Evolutionary conservation across 2,113 vertebrate species (phyloP).

Genomic region (Phaethornis superciliosus): DNA sequence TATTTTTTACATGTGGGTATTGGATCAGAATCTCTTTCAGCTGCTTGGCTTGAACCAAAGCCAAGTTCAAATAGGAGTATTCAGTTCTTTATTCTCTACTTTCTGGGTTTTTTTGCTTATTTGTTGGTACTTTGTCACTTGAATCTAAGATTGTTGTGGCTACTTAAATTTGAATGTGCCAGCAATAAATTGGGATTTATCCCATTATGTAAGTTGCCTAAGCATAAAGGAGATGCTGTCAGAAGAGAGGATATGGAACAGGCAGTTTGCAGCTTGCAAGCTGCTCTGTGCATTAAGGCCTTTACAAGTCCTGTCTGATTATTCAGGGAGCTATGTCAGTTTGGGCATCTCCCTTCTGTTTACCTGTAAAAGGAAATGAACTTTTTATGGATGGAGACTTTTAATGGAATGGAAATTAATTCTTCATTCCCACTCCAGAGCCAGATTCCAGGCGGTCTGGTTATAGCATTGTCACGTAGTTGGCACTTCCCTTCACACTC

Average conservation of each 20-base stretch:
- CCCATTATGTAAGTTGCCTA: not conserved
- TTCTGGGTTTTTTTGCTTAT: not conserved
- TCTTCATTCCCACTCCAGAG: not conserved
- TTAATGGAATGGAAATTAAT: not conserved
- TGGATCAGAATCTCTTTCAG: constrained; percentile 14
- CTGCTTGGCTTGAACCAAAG: constrained; percentile 39
- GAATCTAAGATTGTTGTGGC: not conserved
- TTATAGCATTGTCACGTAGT: not conserved
- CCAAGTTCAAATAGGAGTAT: not conserved
- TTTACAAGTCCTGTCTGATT: not conserved
- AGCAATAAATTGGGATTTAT: not conserved
- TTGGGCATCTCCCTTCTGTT: not conserved
- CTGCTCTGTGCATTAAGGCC: not conserved
- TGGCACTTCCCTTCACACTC: not conserved
- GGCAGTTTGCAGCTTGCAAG: not conserved
- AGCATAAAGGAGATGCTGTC: not conserved
- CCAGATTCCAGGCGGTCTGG: not conserved
- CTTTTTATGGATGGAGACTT: not conserved
- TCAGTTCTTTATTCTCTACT: not conserved
- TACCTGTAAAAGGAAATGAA: not conserved
- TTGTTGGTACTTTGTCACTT: not conserved
- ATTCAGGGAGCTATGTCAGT: not conserved
- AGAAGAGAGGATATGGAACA: not conserved
- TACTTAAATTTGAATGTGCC: not conserved
- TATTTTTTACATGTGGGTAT: constrained; percentile 29